These are phyloP conservation scores for Mnemiopsis leidyi DNA, from an alignment of 37 sponge, comb jelly and placozoan species.

Conservation along the genomic window DNA sequence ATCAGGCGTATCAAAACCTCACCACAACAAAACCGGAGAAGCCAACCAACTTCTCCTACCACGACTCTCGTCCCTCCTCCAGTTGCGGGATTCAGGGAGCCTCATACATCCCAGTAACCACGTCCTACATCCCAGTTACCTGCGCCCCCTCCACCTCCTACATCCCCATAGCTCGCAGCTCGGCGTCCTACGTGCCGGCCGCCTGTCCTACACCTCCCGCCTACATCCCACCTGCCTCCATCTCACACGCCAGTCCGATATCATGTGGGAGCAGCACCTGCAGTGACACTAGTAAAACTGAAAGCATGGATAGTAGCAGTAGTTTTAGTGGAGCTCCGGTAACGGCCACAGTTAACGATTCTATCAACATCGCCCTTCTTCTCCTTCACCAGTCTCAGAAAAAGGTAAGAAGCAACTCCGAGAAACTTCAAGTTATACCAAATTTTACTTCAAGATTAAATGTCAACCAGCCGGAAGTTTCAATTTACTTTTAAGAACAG, in stretches of 20 bases:
- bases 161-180: not conserved
- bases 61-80: not conserved
- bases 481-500: too few species aligned
- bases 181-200: constrained; percentile 22
- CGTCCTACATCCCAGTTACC: constrained; percentile 31
- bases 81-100: not conserved
- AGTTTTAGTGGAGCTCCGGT: not conserved
- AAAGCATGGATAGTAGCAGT: not conserved
- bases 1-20: constrained; percentile 32
- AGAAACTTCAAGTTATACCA: too few species aligned
- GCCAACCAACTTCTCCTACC: not conserved
- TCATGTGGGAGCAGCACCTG: constrained; percentile 4
- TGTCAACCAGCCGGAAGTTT: too few species aligned
- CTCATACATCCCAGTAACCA: not conserved
- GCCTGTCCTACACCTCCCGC: constrained; percentile 14
- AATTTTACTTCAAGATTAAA: too few species aligned
- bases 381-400: constrained; percentile 27
- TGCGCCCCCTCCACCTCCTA: not conserved
- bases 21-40: not conserved
- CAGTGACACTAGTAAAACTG: not conserved
- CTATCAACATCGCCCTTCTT: not conserved
- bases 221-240: not conserved
- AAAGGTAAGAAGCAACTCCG: not conserved
- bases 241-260: not conserved
- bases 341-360: not conserved